Evolutionary conservation across 2,113 vertebrate genomes (phyloP), one percentile per base, ranked within the genome.

Genomic region (Megaceryle maxima): DNA sequence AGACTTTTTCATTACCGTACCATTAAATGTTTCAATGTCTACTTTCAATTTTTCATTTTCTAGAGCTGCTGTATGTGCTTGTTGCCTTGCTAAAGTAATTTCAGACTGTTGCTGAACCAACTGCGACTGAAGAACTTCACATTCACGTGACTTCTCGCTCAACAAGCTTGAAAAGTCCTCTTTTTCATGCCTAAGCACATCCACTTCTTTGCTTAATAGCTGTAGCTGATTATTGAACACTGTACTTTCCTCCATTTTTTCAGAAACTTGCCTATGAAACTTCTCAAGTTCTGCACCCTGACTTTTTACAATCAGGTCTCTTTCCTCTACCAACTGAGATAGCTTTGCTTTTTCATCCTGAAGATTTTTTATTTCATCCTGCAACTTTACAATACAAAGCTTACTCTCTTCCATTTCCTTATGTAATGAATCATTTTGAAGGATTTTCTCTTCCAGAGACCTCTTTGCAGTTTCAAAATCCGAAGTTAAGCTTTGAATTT

Each of bases 41-140:
- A 69, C 95, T 96, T 98, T 98, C 35, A 98, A 56, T 69, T 93
- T 97, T 28, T 57, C 33, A 25, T 98, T 99, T 96, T 98, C 98
- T 8, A 98, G 95, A 53, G 89, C 89, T 80, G 98, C 90, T 24
- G 91, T 95, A 53, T 98, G 96, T 51, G 98, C 46, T 69, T 86
- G 94, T 28, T 98, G 98, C 74, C 88, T 97, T n/a, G 98, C 94
- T 43, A 97, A 98, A 20, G 91, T n/a, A 1, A 94, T 29, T 91
- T 98, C 97, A 15, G 92, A 91, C 53, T 96, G 97, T 20, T 91
- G 97, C 67, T 97, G 95, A 13, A 78, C 73, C 59, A 97, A 50
- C 19, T 97, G 94, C 70, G 97, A 96, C 25, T 93, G 94, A 69
- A 98, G 97, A 78, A 63, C 75, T 29, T 80, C 21, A 31, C 93